These are phyloP conservation scores for Stegana nigrithorax DNA, from an alignment of 2,888 invertebrate species.

Conservation along the genomic window DNA sequence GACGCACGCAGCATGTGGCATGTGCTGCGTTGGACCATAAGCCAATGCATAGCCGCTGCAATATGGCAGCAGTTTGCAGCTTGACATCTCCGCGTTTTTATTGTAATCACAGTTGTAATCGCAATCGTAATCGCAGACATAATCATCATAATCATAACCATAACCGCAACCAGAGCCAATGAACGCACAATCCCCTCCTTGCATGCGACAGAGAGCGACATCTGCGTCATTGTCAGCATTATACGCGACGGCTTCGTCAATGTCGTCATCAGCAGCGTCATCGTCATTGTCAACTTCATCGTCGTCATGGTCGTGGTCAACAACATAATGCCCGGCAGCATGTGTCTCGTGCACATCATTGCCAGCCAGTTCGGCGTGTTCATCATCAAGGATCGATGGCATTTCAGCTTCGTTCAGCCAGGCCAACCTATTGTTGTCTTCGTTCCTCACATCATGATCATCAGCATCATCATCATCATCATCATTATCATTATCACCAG, in stretches of 20 bases:
- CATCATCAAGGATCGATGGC: no score
- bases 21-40: background rate
- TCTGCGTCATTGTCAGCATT: background rate
- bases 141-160: slow-evolving; percentile 33
- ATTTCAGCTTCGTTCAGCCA: no score
- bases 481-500: background rate
- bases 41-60: background rate
- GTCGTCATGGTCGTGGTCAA: slow-evolving; percentile 21
- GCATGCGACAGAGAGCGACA: background rate
- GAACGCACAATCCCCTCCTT: background rate
- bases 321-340: no score
- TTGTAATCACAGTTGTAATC: slow-evolving; percentile 21
- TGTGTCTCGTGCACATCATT: no score
- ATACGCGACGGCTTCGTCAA: background rate
- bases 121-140: slow-evolving; percentile 40
- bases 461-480: slow-evolving; percentile 26
- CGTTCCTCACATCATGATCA: background rate
- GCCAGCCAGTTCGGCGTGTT: no score
- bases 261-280: slow-evolving; percentile 2
- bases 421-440: no score
- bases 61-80: background rate
- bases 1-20: background rate
- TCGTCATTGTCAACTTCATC: slow-evolving; percentile 22
- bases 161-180: background rate
- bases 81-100: background rate